These are phyloP conservation scores for Danaus plexippus DNA, from an alignment of 1,140 invertebrate species.

Conservation along the genomic window DNA sequence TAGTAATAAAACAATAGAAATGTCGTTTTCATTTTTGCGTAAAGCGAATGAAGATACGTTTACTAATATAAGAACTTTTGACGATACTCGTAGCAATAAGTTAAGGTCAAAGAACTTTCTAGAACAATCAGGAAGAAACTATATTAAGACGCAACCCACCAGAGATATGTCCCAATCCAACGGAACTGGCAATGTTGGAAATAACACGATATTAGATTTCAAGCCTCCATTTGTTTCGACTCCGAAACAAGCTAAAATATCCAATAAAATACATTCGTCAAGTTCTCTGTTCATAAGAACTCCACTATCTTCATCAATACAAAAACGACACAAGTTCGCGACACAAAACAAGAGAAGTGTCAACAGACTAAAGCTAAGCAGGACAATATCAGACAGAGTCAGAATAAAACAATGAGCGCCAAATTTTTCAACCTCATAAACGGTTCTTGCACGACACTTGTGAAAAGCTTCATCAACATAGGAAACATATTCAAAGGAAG, in stretches of 20 bases:
- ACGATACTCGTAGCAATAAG: too few relatives aligned
- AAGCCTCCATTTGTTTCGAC: constrained; percentile 37
- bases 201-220: constrained; percentile 17
- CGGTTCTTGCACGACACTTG: constrained; percentile 43
- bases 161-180: too few relatives aligned
- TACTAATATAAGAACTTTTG: too few relatives aligned
- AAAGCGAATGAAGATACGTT: constrained; percentile 8
- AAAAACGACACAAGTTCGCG: constrained; percentile 4
- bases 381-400: constrained; percentile 8
- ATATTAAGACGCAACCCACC: background rate
- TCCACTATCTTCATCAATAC: background rate
- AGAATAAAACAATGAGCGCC: constrained; percentile 30
- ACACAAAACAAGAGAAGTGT: constrained; percentile 6
- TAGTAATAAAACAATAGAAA: constrained; percentile 25
- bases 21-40: constrained; percentile 33
- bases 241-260: constrained; percentile 21
- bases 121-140: background rate
- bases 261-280: background rate
- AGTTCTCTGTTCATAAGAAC: too few relatives aligned
- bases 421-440: constrained; percentile 48
- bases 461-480: constrained; percentile 33
- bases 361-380: constrained; percentile 11
- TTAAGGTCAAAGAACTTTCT: too few relatives aligned
- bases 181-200: too few relatives aligned
- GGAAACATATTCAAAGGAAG: constrained; percentile 39